These are phyloP conservation scores for Nephrotoma appendiculata DNA, from an alignment of 2,888 invertebrate genomes.

Conservation along the genomic window DNA sequence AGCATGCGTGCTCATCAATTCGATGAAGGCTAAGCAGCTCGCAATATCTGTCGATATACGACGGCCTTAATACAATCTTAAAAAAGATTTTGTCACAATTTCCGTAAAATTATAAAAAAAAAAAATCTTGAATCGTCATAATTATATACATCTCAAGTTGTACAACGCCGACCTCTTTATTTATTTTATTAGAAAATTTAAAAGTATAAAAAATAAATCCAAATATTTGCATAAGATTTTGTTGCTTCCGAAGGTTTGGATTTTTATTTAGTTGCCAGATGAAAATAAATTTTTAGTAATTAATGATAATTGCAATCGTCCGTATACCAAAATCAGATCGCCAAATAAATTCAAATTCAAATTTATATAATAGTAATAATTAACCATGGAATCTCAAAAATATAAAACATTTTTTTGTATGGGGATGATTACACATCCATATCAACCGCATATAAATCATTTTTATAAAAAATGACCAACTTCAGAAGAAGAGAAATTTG, in stretches of 20 bases:
- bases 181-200: not conserved
- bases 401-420: not conserved
- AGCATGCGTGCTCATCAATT: not conserved
- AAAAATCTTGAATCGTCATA: not conserved
- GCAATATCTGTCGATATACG: not conserved
- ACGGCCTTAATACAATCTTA: not conserved
- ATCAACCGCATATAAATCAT: not conserved
- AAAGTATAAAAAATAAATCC: not conserved
- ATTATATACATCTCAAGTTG: not conserved
- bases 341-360: too few relatives aligned
- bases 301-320: not conserved
- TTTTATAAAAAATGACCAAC: not conserved
- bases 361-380: not conserved
- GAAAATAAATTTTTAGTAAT: not conserved
- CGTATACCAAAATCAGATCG: not conserved
- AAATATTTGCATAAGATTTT: not conserved
- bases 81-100: not conserved
- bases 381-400: not conserved
- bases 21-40: not conserved
- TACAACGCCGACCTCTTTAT: not conserved
- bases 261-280: not conserved
- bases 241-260: not conserved
- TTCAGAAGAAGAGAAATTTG: not conserved
- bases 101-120: not conserved
- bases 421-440: not conserved